Conservation (phyloP, 2,113 vertebrate genomes). For the western clawed frog (Xenopus tropicalis) region UCB_Xtro_10.0 CM004446.2:2640501-2641000, state of each 20-base stretch:
- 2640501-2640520: too few species aligned
- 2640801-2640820: slow-evolving; percentile 6
- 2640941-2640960: slow-evolving; percentile 15
- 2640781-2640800: not conserved
- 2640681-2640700: not conserved
- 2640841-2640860: not conserved
- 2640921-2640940: not conserved
- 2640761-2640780: not conserved
- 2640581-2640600: too few species aligned
- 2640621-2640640: too few species aligned
- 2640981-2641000: not conserved
- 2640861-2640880: slow-evolving; percentile 28
- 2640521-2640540: too few species aligned
- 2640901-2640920: slow-evolving; percentile 4
- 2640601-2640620: too few species aligned
- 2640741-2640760: not conserved
- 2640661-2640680: too few species aligned
- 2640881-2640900: not conserved
- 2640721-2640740: not conserved
- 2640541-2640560: too few species aligned
- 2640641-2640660: too few species aligned
- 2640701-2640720: not conserved
- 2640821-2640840: slow-evolving; percentile 1
- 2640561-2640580: too few species aligned
- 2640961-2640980: not conserved